Evolutionary conservation across 2,797 vertebrate species (phyloP).

Genomic region (Mormyrops boulengeri): DNA sequence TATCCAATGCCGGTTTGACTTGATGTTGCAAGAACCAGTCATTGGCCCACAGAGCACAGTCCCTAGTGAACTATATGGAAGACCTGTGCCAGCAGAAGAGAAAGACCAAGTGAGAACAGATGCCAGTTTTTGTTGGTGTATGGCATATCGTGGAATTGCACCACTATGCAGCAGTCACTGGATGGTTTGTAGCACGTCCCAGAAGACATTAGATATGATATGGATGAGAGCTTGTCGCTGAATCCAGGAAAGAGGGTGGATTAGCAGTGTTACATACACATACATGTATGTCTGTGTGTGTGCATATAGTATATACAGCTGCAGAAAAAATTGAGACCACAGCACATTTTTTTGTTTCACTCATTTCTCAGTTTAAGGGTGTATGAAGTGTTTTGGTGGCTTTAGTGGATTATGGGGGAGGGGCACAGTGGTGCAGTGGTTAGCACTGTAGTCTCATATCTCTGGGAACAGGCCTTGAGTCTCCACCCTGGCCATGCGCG

Average conservation of each 20-base stretch:
- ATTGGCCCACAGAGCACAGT: neutral
- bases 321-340: neutral
- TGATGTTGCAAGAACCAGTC: neutral
- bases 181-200: neutral
- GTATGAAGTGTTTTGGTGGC: neutral
- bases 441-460: neutral
- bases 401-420: neutral
- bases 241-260: neutral
- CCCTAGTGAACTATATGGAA: neutral
- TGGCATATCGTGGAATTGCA: neutral
- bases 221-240: neutral
- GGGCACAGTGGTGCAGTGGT: neutral
- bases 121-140: neutral
- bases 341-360: no score
- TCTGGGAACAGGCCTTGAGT: neutral
- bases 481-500: neutral
- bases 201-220: neutral
- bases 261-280: no score
- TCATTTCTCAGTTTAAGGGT: no score
- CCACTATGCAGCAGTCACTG: neutral
- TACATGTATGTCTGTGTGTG: neutral
- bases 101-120: neutral
- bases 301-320: neutral
- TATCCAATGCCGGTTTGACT: neutral
- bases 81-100: neutral